A percentile compares a stretch with the other conserved stretches of the same genome.
phyloP scores from a whole-genome alignment of 2,113 vertebrate species.

The Motacilla tschutschensis region DNA sequence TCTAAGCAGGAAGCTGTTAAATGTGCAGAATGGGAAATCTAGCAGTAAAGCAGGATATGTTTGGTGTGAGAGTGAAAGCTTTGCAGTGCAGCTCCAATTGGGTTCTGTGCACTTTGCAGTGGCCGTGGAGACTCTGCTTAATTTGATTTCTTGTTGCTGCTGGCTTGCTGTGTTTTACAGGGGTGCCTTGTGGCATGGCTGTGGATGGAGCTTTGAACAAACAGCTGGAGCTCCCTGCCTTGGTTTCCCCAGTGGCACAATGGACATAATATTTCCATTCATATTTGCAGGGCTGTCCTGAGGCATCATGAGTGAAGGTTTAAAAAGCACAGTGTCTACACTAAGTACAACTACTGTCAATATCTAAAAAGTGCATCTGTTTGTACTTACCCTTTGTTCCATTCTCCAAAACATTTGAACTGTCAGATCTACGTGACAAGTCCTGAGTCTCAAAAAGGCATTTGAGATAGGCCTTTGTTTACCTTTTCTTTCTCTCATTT shows the following conservation, averaged over 20 bases:
- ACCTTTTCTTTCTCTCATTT: not conserved
- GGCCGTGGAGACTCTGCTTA: not conserved
- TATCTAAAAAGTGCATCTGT: not conserved
- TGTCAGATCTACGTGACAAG: not conserved
- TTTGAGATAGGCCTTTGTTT: not conserved
- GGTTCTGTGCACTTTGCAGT: not conserved
- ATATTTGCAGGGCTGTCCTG: not conserved
- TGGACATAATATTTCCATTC: not conserved
- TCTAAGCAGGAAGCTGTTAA: not conserved
- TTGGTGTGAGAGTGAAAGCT: not conserved
- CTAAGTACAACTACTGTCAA: not conserved
- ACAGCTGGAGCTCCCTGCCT: not conserved
- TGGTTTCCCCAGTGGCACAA: not conserved
- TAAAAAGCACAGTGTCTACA: not conserved
- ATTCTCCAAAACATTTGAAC: not conserved
- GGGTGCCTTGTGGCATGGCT: not conserved
- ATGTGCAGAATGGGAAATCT: not conserved
- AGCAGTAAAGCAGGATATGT: not conserved
- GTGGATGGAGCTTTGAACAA: not conserved
- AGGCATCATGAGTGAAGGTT: not conserved
- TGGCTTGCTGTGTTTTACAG: not conserved
- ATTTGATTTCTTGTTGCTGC: not conserved
- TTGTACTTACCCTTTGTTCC: not conserved
- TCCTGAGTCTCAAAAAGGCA: not conserved
- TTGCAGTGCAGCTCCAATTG: not conserved